Base-by-base conservation (phyloP, 2,888 invertebrate genomes). In the Papilio demoleus region DNA sequence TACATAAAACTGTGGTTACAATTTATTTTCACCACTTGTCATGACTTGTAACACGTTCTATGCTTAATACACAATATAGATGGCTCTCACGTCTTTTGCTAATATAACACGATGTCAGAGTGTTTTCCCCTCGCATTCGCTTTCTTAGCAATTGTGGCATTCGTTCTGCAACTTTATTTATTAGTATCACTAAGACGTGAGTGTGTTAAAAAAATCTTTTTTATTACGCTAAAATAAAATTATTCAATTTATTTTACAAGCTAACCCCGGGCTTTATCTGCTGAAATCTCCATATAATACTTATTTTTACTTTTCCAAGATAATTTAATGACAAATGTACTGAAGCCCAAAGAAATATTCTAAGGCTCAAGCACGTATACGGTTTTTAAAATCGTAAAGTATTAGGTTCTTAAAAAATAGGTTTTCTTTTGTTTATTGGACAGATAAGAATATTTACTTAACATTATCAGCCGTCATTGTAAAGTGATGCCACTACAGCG, bases 81-180 rank as follows among this genome's bases (percentile, higher is more conserved):
- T 86, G 84, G 78, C 72, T 62, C 80, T 82, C 85, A 86, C 87
- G 87, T 86, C 83, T 79, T 75, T 77, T 81, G 81, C 85, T 86
- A 87, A 88, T 87, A 85, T 84, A 83, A 84, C 82, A 81, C 81
- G 84, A 83, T 83, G 85, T 85, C 83, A 84, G 70, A 64, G 68
- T 68, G 69, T 71, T 71, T 65, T 68, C 70, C 70, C 71, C 70
- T 67, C 70, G 59, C 68, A 68, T 68, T 36, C 34, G 60, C 71
- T 80, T 81, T 79, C 79, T 80, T 71, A 79, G 81, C 84, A 85
- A 85, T 82, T 83, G 79, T 79, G 80, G 79, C 76, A 77, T 80
- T 61, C 71, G 65, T 73, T 71, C 70, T 50, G 70, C 63, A 67
- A 73, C 70, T 73, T 75, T 77, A 73, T 75, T 75, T 65, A 65